A percentile compares a stretch with the other conserved stretches of the same genome.
phyloP scores from a whole-genome alignment of 2,113 vertebrate genomes.

The Gambusia holbrooki region DNA sequence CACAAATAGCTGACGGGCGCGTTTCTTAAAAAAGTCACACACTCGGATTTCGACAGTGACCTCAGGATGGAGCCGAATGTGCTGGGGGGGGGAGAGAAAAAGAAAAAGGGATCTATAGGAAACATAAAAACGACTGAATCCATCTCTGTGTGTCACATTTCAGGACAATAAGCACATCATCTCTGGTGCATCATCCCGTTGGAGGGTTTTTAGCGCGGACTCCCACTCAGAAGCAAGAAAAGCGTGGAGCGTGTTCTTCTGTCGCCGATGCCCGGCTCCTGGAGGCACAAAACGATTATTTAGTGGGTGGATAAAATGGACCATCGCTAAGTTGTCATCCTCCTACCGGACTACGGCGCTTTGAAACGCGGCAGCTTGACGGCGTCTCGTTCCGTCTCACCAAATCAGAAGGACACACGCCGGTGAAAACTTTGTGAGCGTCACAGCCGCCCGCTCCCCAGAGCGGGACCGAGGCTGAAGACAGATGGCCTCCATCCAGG shows the following conservation, averaged over 20 bases:
- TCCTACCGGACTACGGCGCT: slow-evolving; percentile 33
- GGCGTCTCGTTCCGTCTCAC: slow-evolving; percentile 35
- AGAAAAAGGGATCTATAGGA: not conserved
- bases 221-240: slow-evolving; percentile 46
- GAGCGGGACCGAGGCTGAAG: slow-evolving; percentile 15
- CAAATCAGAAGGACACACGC: slow-evolving; percentile 42
- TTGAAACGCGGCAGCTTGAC: slow-evolving; percentile 27
- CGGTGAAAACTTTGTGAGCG: slow-evolving; percentile 28
- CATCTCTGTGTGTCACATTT: slow-evolving; percentile 6
- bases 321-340: slow-evolving; percentile 58
- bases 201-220: slow-evolving; percentile 27
- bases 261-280: slow-evolving; percentile 49
- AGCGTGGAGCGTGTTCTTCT: slow-evolving; percentile 41
- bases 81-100: no score
- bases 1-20: no score
- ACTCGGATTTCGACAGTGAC: not conserved
- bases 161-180: slow-evolving; percentile 20
- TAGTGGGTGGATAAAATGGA: slow-evolving; percentile 54
- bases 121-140: slow-evolving; percentile 3
- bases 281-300: slow-evolving; percentile 54
- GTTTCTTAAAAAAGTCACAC: no score
- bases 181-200: slow-evolving; percentile 33
- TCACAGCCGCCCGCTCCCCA: slow-evolving; percentile 1
- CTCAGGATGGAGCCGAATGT: not conserved
- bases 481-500: slow-evolving; percentile 18